Percentiles rank a stretch among this genome's conserved stretches.
Conservation (phyloP, 2,113 vertebrate genomes). For the Cottus gobio region DNA sequence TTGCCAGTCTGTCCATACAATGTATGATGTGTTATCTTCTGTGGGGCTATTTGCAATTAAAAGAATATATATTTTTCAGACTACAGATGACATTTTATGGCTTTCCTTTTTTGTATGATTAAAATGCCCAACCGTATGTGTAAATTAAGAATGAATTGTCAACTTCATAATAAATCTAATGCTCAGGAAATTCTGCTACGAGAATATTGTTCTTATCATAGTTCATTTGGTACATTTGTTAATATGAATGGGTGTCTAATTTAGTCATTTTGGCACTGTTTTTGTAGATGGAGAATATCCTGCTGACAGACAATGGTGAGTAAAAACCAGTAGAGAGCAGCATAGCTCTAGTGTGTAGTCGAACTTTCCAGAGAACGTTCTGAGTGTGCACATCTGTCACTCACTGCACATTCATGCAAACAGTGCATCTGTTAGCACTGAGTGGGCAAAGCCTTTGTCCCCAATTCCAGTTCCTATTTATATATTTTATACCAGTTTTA, state of each 20-base stretch:
- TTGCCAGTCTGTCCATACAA: not conserved
- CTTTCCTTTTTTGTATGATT: not conserved
- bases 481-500: not conserved
- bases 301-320: constrained; percentile 92
- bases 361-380: constrained; percentile 40
- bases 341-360: constrained; percentile 28
- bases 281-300: constrained; percentile 95
- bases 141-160: not conserved
- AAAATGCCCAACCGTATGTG: not conserved
- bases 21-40: not conserved
- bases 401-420: constrained; percentile 15
- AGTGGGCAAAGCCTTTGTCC: constrained; percentile 2
- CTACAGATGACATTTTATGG: not conserved
- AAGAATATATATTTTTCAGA: not conserved
- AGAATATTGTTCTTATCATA: not conserved
- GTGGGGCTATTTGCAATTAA: not conserved
- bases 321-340: constrained; percentile 67
- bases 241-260: constrained; percentile 8
- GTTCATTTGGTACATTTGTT: not conserved
- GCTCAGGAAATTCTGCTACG: not conserved
- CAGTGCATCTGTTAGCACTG: constrained; percentile 7
- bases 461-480: not conserved
- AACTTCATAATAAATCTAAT: not conserved
- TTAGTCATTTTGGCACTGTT: not conserved
- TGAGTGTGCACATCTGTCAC: constrained; percentile 10